Conservation (phyloP, 2,888 invertebrate species). For the Octodonta nipae region DNA sequence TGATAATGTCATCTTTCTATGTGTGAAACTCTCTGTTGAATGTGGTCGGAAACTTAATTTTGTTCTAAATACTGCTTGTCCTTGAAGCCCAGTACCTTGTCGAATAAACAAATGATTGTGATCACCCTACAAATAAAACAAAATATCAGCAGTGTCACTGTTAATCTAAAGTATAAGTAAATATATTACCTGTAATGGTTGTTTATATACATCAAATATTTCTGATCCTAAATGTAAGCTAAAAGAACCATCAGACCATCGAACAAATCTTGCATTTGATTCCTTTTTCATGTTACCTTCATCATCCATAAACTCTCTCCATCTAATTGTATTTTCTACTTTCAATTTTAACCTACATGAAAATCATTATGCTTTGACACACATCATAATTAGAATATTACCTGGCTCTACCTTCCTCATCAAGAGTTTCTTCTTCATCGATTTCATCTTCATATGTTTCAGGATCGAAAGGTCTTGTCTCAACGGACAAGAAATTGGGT, state of each 20-base stretch:
- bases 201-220: slow-evolving; percentile 94
- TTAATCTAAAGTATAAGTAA: too few species aligned
- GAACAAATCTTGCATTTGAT: slow-evolving; percentile 88
- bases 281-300: slow-evolving; percentile 72
- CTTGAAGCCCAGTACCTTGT: slow-evolving; percentile 94
- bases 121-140: slow-evolving; percentile 51
- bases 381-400: slow-evolving; percentile 19
- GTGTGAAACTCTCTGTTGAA: slow-evolving; percentile 97
- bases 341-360: slow-evolving; percentile 63
- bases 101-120: slow-evolving; percentile 96
- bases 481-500: slow-evolving; percentile 96
- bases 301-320: slow-evolving; percentile 74
- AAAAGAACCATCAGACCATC: slow-evolving; percentile 97
- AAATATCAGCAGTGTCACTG: not conserved
- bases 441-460: slow-evolving; percentile 96
- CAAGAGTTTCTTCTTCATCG: slow-evolving; percentile 93
- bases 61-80: slow-evolving; percentile 92
- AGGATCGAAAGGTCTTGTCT: slow-evolving; percentile 89
- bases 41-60: slow-evolving; percentile 96
- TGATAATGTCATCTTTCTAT: slow-evolving; percentile 96
- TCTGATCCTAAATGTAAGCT: slow-evolving; percentile 92
- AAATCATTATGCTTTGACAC: not conserved
- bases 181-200: slow-evolving; percentile 70
- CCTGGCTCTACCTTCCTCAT: slow-evolving; percentile 92
- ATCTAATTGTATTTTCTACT: slow-evolving; percentile 95